These are phyloP conservation scores for Neoitamus cyanurus DNA, from an alignment of 2,888 invertebrate genomes.

Conservation along the genomic window DNA sequence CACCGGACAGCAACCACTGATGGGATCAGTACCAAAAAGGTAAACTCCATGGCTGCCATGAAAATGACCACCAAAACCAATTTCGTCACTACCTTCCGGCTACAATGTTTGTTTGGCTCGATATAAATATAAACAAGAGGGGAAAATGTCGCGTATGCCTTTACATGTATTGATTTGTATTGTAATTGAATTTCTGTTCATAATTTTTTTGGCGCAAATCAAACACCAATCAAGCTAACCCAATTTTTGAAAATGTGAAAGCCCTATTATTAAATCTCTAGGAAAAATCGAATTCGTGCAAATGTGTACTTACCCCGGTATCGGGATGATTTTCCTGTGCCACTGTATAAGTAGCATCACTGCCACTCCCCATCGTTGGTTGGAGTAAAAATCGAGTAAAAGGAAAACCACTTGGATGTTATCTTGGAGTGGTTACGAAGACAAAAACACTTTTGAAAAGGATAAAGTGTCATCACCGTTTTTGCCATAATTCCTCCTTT, in stretches of 20 bases:
- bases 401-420: not conserved
- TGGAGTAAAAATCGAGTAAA: not conserved
- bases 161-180: not conserved
- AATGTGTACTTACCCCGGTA: too few relatives aligned
- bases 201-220: not conserved
- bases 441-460: not conserved
- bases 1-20: not conserved
- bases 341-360: not conserved
- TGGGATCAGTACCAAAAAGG: not conserved
- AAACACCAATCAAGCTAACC: not conserved
- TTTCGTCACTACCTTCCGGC: not conserved
- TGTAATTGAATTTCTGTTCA: not conserved
- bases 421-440: not conserved
- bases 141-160: not conserved
- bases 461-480: not conserved
- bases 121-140: not conserved
- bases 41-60: not conserved
- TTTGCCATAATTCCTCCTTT: not conserved
- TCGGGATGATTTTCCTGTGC: not conserved
- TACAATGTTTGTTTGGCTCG: not conserved
- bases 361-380: not conserved
- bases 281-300: not conserved
- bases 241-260: not conserved
- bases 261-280: not conserved
- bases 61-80: not conserved